phyloP scores from a whole-genome alignment of 2,888 invertebrate genomes.

The Belgica antarctica region DNA sequence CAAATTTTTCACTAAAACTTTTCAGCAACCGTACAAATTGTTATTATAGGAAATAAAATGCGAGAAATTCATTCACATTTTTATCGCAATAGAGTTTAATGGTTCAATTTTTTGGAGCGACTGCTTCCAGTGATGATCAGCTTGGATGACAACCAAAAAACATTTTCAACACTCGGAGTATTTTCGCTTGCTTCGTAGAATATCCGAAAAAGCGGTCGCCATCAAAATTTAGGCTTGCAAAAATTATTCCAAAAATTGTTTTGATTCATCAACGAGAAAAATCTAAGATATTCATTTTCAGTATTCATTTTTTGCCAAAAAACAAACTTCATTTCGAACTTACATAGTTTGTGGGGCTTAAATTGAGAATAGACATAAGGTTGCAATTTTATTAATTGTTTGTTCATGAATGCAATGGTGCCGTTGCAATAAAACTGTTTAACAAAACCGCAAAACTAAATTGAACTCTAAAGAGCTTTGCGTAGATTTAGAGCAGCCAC shows the following conservation, averaged over 20 bases:
- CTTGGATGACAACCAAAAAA: not conserved
- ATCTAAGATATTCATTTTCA: not conserved
- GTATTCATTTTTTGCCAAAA: conserved; percentile 1
- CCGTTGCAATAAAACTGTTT: too few species aligned
- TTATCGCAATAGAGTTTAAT: conserved; percentile 19
- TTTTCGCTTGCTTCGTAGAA: not conserved
- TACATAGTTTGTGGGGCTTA: conserved; percentile 9
- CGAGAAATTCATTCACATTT: not conserved
- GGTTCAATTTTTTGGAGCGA: not conserved
- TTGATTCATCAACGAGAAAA: not conserved
- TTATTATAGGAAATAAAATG: not conserved
- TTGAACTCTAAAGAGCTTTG: too few species aligned
- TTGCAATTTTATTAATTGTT: too few species aligned
- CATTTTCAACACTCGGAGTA: not conserved
- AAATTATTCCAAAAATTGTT: not conserved
- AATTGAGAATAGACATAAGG: too few species aligned
- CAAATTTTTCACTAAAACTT: conserved; percentile 15
- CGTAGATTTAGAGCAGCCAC: too few species aligned
- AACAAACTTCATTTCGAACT: too few species aligned
- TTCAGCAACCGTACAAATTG: conserved; percentile 17
- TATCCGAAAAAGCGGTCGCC: too few species aligned
- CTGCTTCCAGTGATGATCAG: not conserved
- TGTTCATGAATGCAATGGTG: too few species aligned
- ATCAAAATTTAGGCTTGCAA: not conserved
- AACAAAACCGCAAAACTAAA: too few species aligned